Base-by-base conservation (phyloP, 1,140 invertebrate species). In the Drosophila aff. region DNA sequence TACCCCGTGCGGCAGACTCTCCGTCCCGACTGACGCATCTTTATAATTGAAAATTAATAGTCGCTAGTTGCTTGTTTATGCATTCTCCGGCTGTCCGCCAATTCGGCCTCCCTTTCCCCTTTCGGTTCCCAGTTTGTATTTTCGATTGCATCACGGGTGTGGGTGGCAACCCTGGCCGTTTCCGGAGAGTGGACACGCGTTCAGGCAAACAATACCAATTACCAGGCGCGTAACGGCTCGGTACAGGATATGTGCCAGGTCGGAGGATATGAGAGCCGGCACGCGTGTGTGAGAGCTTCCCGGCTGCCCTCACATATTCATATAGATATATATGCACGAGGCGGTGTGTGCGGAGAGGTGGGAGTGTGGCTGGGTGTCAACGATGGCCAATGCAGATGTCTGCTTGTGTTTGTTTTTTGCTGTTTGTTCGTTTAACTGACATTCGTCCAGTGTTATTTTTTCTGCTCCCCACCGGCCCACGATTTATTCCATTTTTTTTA, bases 181-280 rank as follows among this genome's bases (percentile, higher is more conserved):
- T 69, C 81, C 77, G 44, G 53, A 73, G 58, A 73, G 49, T 81
- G 82, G 79, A 68, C 82, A 86, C 82, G 83, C 79, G 83, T 82
- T 86, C 83, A 82, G 80, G 83, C 83, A 87, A 87, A 87, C 83
- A 87, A 87, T 87, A 87, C 83, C 83, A 87, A 87, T 87, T 87
- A 87, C 80, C 83, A 76, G 62, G 68, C 62, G 79, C 73, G 78
- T 87, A 86, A 82, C 82, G 69, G 79, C 49, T 69, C 55, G 49
- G 64, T 50, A 67, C 75, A 69, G 75, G 75, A 69, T 65, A 85
- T 79, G 58, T 43, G 68, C 68, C 71, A 73, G 71, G 71, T 73
- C 41, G 67, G 23, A 84, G 74, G 67, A 81, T 84, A 85, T 78
- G 64, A 66, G 78, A 74, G 61, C 46, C 62, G 61, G 52, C 28